Base-by-base conservation (phyloP, 1,140 invertebrate species). In the Lucilia sericata region DNA sequence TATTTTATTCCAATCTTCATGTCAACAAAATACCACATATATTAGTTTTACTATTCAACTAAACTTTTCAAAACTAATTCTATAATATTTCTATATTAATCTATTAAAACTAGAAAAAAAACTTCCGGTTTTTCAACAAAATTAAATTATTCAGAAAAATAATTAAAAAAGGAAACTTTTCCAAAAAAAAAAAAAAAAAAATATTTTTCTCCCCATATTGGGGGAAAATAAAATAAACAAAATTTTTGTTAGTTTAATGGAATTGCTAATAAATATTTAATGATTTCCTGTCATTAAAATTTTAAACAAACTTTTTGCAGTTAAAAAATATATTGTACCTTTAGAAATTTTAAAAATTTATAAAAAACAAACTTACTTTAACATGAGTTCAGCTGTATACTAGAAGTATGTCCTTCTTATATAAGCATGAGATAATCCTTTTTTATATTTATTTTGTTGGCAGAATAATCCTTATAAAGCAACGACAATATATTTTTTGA, bases 341-440 rank as follows among this genome's bases (percentile, higher is more conserved):
- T 42, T 8, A 8, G 51, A 12, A 13, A 12, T 17, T 55, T 17
- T 55, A 55, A n/a, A 78, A 47, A 2, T 42, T n/a, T 10, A 47
- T 21, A 80, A 76, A 42, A n/a, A 78, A 78, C 36, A 10, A 51
- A 80, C 76, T 80, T 80, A 80, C 76, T 80, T 49, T 49, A 80
- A 49, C 76, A 80, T 80, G 76, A 80, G 47, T 80, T 80, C 47
- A 51, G 42, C 19, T 80, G 76, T 21, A 34, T 36, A n/a, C 19
- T 42, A 36, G 75, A 42, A n/a, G 75, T 47, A 42, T 78, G 17
- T 47, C 34, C 75, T 80, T 12, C 47, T 80, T 80, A 80, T 49
- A 49, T 80, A 80, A 80, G 14, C 76, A 80, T 80, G 42, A 49
- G 42, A 80, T 80, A 80, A 80, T 80, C 76, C 76, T 80, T 80